Evolutionary conservation across 2,797 vertebrate genomes (phyloP).

Genomic region (Mormyrops boulengeri): DNA sequence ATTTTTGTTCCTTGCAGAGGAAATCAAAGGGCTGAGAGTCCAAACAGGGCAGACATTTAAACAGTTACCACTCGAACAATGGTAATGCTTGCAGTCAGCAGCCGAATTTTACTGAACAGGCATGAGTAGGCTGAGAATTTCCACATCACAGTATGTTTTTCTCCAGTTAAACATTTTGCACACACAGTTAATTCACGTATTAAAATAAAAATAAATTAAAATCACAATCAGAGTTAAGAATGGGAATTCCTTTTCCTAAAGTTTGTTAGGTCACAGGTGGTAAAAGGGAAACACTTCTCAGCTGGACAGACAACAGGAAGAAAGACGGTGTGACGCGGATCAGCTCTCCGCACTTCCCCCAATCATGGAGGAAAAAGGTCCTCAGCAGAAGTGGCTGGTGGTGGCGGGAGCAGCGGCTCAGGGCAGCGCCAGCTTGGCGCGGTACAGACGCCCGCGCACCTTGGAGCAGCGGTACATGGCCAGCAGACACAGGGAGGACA

Average conservation of each 20-base stretch:
- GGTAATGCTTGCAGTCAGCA: background rate
- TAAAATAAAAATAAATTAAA: conserved; percentile 7
- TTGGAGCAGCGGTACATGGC: conserved; percentile 80
- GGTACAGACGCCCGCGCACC: conserved; percentile 56
- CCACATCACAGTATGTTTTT: background rate
- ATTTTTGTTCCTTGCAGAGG: background rate
- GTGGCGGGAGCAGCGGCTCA: conserved; percentile 35
- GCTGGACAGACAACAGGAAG: background rate
- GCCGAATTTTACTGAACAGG: background rate
- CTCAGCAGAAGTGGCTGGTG: background rate
- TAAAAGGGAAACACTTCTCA: background rate
- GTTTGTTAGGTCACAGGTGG: background rate
- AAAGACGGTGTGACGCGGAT: background rate
- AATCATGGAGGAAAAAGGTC: background rate
- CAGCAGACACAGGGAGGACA: conserved; percentile 78
- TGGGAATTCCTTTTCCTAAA: background rate
- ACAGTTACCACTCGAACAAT: background rate
- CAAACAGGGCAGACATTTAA: background rate
- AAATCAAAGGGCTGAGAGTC: background rate
- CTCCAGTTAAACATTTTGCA: background rate
- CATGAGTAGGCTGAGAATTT: background rate
- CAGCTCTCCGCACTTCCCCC: background rate
- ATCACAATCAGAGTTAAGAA: background rate
- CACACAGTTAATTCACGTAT: background rate
- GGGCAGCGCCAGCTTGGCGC: conserved; percentile 46